phyloP scores from a whole-genome alignment of 2,797 vertebrate species.

The Nyctalus aviator region DNA sequence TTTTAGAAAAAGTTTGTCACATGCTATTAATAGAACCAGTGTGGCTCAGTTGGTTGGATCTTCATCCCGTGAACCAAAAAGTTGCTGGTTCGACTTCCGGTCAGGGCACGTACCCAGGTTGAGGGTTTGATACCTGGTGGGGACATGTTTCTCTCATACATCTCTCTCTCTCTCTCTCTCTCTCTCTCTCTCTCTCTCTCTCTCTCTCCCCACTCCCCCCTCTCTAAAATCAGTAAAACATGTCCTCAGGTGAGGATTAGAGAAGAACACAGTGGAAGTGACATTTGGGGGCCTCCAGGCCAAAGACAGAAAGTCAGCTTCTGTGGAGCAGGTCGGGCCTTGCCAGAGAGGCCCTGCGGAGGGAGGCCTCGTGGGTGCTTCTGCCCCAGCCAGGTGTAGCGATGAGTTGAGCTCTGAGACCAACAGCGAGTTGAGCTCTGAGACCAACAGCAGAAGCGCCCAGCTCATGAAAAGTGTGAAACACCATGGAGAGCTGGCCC shows the following conservation, averaged over 20 bases:
- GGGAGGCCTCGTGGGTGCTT: neutral
- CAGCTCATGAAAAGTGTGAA: neutral
- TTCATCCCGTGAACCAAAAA: no score
- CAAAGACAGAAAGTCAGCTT: neutral
- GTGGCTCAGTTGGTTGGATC: no score
- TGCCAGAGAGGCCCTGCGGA: neutral
- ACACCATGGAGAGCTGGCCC: neutral
- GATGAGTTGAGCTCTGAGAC: neutral
- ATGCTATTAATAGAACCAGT: neutral
- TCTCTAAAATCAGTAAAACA: no score
- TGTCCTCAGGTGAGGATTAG: neutral
- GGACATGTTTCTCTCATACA: no score
- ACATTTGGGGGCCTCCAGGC: no score
- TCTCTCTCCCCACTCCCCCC: no score
- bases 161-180: no score
- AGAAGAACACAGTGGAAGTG: neutral
- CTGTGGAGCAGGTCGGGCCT: fast-evolving
- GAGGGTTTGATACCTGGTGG: no score
- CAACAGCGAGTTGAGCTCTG: neutral
- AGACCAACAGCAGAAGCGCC: neutral
- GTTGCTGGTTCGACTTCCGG: no score
- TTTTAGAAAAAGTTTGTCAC: neutral
- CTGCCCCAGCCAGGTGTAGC: neutral
- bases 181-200: no score
- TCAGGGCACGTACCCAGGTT: no score